Base-by-base conservation (phyloP, 2,888 invertebrate species). In the Oligia latruncula region DNA sequence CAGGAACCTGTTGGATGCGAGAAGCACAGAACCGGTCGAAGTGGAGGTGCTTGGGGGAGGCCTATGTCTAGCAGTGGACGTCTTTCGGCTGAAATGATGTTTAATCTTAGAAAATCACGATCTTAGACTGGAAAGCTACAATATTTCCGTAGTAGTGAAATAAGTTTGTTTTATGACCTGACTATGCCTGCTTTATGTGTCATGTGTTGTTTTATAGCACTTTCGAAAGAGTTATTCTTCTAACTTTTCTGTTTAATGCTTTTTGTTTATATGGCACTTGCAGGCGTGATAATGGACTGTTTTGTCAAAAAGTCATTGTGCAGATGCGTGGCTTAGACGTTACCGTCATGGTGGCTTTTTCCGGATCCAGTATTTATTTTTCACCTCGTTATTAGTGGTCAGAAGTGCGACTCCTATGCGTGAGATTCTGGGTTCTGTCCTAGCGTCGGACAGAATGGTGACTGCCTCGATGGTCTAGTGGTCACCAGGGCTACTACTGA, bases 211-310 rank as follows among this genome's bases (percentile, higher is more conserved):
- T 81, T 81, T 74, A 52, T 75, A 35, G 60, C 29, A 11, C 23
- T 67, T 70, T 46, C n/a, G 1, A 46, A 52, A 29, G 40, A 83
- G 46, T 81, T 71, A 65, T 79, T 8, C 84, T 84, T 81, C 81
- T 81, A 8, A 55, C 1, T 11, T 84, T 49, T 35, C 64, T 79
- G 70, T 49, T 46, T 62, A 62, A 65, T 49, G 40, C 23, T 52
- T 66, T 65, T 84, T 78, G 84, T 84, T 81, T 71, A 62, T 55
- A 71, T 84, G 71, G 80, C 29, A 81, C 80, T 81, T 79, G 80
- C 80, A 62, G 23, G 29, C 67, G 46, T 62, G 71, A 40, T 71
- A 79, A 81, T 81, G 81, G 79, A 84, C 55, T 79, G 71, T 84
- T 84, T 84, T 80, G 71, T 81, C 60, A 79, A 71, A 84, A 49